These are phyloP conservation scores for Sebastolobus altivelis DNA, from an alignment of 2,797 vertebrate genomes.

Conservation along the genomic window DNA sequence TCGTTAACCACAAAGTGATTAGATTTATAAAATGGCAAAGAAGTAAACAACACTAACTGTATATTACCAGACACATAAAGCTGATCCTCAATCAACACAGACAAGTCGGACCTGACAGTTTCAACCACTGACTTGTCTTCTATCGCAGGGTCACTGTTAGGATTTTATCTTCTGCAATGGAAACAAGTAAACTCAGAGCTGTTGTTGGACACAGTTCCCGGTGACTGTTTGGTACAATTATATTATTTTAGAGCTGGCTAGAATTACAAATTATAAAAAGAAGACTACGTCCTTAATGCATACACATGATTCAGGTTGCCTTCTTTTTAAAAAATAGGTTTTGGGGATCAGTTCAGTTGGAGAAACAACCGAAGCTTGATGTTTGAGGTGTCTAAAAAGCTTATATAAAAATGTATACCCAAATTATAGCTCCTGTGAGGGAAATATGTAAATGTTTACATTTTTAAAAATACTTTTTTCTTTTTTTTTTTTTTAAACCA, in stretches of 20 bases:
- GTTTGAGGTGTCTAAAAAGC: constrained; percentile 82
- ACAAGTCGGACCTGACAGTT: constrained; percentile 48
- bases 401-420: constrained; percentile 86
- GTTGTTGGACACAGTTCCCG: constrained; percentile 49
- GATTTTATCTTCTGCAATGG: constrained; percentile 55
- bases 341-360: constrained; percentile 66
- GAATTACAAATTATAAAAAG: constrained; percentile 73
- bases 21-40: constrained; percentile 76
- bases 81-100: constrained; percentile 68
- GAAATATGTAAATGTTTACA: constrained; percentile 79
- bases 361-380: constrained; percentile 76
- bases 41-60: constrained; percentile 75
- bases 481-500: constrained; percentile 60
- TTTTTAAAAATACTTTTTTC: constrained; percentile 80
- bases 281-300: constrained; percentile 67
- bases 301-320: constrained; percentile 62
- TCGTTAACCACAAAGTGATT: constrained; percentile 79
- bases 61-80: constrained; percentile 78
- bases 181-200: constrained; percentile 59
- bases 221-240: constrained; percentile 68
- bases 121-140: constrained; percentile 40
- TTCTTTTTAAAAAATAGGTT: constrained; percentile 69
- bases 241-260: constrained; percentile 63
- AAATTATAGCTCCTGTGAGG: constrained; percentile 83
- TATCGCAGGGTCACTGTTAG: constrained; percentile 47